Conservation (phyloP, 2,797 vertebrate species). For the Manis pentadactyla region DNA sequence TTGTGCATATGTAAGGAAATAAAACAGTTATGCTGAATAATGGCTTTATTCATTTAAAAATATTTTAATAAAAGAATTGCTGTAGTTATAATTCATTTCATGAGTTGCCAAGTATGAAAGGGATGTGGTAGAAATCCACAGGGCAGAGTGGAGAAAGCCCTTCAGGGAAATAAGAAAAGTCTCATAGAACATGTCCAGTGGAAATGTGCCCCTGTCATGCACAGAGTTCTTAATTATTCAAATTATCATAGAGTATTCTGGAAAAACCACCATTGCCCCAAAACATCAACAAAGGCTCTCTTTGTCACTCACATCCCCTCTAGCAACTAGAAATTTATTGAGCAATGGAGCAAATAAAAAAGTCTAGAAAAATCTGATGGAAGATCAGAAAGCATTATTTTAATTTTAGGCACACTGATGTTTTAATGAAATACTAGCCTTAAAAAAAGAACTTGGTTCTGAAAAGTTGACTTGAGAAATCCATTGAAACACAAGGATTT, state of each 20-base stretch:
- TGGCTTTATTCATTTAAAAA: neutral
- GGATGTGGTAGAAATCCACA: neutral
- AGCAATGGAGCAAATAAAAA: neutral
- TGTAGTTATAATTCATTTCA: neutral
- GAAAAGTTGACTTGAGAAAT: neutral
- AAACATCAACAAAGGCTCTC: neutral
- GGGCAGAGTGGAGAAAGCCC: neutral
- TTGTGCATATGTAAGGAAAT: neutral
- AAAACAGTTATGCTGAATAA: neutral
- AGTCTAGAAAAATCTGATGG: neutral
- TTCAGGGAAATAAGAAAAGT: neutral
- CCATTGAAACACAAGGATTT: neutral
- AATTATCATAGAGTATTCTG: neutral
- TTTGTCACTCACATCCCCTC: neutral
- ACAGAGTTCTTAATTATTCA: constrained; percentile 1
- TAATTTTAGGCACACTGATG: neutral
- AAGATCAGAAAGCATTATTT: neutral
- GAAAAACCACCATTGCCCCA: neutral
- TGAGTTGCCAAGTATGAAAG: neutral
- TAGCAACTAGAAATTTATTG: neutral
- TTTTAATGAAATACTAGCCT: constrained; percentile 29
- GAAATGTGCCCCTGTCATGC: neutral
- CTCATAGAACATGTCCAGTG: neutral
- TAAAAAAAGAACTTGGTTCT: neutral
- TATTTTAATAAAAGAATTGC: neutral